Base-by-base conservation (phyloP, 2,888 invertebrate genomes). In the Mythimna albipuncta region DNA sequence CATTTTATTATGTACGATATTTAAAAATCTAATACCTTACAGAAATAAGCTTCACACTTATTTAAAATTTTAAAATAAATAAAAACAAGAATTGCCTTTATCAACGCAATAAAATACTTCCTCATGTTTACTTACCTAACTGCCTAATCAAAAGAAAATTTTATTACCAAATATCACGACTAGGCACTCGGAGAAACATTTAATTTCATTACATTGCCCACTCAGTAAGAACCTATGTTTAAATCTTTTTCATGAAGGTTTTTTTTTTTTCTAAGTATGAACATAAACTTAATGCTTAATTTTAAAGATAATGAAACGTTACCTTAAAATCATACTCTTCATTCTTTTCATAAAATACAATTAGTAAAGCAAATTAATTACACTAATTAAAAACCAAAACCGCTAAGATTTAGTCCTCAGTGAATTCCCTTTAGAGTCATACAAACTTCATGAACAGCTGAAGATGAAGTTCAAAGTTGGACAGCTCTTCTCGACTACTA, bases 171-270 rank as follows among this genome's bases (percentile, higher is more conserved):
- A 72, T 74, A 68, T 74, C 75, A 75, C 77, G 75, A 77, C 35
- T 58, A 38, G 64, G 69, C 73, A 74, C 78, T 83, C 78, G 85
- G 78, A 77, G 73, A 35, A 70, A 77, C 75, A 52, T 67, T 77
- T 47, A 81, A 85, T 74, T 77, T 63, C 70, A 79, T 78, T 78
- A 55, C 63, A 75, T 64, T 55, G 63, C 50, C 65, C 69, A 73
- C 72, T 82, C 70, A 73, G 52, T 64, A 54, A 64, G 35, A 50
- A 57, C 13, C 41, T 47, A 19, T 6, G 35, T 65, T 19, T 54
- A 19, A 55, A n/a, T 59, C 26, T 50, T 21, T 47, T 64, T 59
- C 13, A 54, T 3, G 4, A 50, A 57, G 21, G 21, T 11, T 52
- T 44, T 69, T 47, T 47, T 11, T n/a, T 16, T n/a, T 54, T 58